Evolutionary conservation across 2,888 invertebrate species (phyloP), one percentile per base, ranked within the genome.

Genomic region (Tetranychus truncatus): DNA sequence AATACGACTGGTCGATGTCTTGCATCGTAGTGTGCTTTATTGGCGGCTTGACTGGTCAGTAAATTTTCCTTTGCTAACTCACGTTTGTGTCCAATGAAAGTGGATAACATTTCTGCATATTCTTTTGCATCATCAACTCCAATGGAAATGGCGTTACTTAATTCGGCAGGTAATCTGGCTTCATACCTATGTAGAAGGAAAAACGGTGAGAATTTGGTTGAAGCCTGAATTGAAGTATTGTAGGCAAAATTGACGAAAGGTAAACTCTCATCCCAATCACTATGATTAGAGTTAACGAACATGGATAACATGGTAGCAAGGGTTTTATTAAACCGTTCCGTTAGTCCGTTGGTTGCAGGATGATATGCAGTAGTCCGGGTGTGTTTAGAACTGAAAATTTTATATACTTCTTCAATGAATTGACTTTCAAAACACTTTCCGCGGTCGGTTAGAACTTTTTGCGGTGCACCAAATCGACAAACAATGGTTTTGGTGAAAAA

Each of bases 271-370:
- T 79, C 79, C 80, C 80, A 80, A 18, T 78, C 75, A 3, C 21
- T 69, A 9, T 79, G 78, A 9, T 45, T n/a, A 2, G 55, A 24
- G 9, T 74, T 75, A 9, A 79, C 77, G 66, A 78, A 80, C 21
- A 72, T 74, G 0, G 78, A 75, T 1, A 80, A 34, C 78, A 79
- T 78, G 8, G 75, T 74, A 0, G 77, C 76, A 7, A 80, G 21
- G 1, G 78, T 79, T 21, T 74, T 71, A 71, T 80, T 80, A 55
- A 78, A 77, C 6, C 77, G 66, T 75, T 80, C 80, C 0, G 76
- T 76, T 1, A 79, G 55, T 0, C 80, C 80, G 65, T 80, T 79
- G 0, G 65, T 65, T 45, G 77, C 45, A 0, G 79, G 79, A 5
- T 77, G 75, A 74, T 77, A 79, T 0, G 78, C 74, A 6, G 77